Evolutionary conservation across 2,888 invertebrate genomes (phyloP).

Genomic region (Geotrupes spiniger): DNA sequence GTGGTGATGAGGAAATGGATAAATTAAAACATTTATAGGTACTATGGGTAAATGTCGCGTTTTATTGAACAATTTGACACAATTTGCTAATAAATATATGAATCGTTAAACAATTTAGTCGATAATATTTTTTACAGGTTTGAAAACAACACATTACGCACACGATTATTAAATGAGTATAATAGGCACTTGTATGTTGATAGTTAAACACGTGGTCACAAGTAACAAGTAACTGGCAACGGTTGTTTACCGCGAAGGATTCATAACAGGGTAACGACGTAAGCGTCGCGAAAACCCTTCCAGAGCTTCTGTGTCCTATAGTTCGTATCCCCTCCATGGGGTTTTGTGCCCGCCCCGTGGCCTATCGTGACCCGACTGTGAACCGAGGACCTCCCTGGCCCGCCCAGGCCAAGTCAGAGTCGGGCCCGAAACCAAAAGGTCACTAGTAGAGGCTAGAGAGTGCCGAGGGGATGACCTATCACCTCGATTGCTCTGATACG

Average conservation of each 20-base stretch:
- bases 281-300: constrained; percentile 6
- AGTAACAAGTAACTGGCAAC: constrained; percentile 21
- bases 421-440: constrained; percentile 52
- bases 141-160: no score
- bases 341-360: constrained; percentile 48
- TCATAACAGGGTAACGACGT: constrained; percentile 10
- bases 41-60: no score
- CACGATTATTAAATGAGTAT: no score
- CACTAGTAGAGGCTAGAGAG: constrained; percentile 54
- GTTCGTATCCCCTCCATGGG: constrained; percentile 31
- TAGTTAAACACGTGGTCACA: constrained; percentile 17
- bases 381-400: constrained; percentile 52
- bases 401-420: constrained; percentile 53
- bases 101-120: no score
- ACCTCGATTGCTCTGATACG: constrained; percentile 47
- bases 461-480: constrained; percentile 53
- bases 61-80: no score
- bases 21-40: no score
- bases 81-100: no score
- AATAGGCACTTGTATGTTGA: no score
- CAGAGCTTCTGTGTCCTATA: neutral
- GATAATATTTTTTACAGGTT: no score
- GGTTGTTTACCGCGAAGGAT: constrained; percentile 14
- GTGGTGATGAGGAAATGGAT: no score
- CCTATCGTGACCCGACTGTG: constrained; percentile 52